phyloP scores from a whole-genome alignment of 2,113 vertebrate species.

The Elaphurus davidianus region DNA sequence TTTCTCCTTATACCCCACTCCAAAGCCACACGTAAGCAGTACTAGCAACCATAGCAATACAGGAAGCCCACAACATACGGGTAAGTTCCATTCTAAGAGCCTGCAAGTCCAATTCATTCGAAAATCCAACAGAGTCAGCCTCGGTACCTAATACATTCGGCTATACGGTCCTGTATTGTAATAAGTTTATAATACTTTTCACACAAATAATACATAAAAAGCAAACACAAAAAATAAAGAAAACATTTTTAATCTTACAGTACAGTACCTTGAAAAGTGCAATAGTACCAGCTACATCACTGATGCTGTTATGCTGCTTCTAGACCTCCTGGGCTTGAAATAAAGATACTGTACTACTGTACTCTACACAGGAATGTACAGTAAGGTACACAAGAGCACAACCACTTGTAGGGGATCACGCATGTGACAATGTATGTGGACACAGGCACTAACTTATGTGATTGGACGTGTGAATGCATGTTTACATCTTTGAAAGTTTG shows the following conservation, averaged over 20 bases:
- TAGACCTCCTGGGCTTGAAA: not conserved
- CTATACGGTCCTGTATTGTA: not conserved
- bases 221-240: not conserved
- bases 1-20: not conserved
- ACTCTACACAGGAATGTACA: not conserved
- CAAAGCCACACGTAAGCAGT: not conserved
- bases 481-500: not conserved
- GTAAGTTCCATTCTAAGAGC: not conserved
- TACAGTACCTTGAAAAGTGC: not conserved
- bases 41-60: not conserved
- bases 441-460: not conserved
- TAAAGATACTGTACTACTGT: not conserved
- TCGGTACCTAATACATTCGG: not conserved
- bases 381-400: not conserved
- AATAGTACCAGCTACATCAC: not conserved
- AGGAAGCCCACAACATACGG: not conserved
- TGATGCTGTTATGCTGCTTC: not conserved
- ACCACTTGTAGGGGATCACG: fast-evolving
- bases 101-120: not conserved
- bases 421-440: not conserved
- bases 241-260: not conserved
- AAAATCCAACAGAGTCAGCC: not conserved
- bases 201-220: not conserved
- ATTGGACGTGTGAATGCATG: not conserved
- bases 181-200: not conserved